Evolutionary conservation across 2,113 vertebrate genomes (phyloP), one percentile per base, ranked within the genome.

Genomic region (Micronycteris hirsuta): DNA sequence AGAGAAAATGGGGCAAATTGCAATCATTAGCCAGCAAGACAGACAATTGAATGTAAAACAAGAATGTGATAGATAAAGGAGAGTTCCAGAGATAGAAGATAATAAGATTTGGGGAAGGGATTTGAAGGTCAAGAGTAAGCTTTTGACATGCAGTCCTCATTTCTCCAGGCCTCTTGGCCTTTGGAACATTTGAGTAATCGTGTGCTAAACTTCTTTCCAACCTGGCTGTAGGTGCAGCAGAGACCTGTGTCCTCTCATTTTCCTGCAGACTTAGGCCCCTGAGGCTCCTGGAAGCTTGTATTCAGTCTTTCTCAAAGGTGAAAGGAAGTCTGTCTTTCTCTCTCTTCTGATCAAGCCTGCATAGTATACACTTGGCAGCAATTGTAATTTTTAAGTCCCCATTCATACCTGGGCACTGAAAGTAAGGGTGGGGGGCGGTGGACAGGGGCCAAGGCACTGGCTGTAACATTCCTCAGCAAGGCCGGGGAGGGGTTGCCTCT

Each of bases 91-190:
- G 82, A 67, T 0, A 92, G 83, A 85, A 73, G 56, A 83, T 68
- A 91, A 89, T 31, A 78, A n/a, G 68, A 94, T 76, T 89, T 95
- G 67, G 54, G 47, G 47, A 61, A 45, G 68, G 8, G 14, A 93
- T 15, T 13, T 95, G 82, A 97, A 94, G 43, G 93, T 95, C 41
- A 95, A 92, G 74, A 52, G 33, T 58, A 91, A 43, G 36, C 31
- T 86, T 92, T 89, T 80, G 89, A 86, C 49, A 86, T 78, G 67
- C 1, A 73, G 14, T 31, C 82, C 6, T 41, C n/a, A n/a, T 81
- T 96, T 74, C 63, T 76, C 31, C 5, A 87, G 67, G 92, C 65
- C 58, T 96, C 73, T 86, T 94, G 58, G 70, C 94, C 86, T 93
- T 84, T 83, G 67, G 78, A 31, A 49, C 87, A 76, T 22, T 74